Evolutionary conservation across 2,113 vertebrate genomes (phyloP).

Genomic region (Nibea albiflora): DNA sequence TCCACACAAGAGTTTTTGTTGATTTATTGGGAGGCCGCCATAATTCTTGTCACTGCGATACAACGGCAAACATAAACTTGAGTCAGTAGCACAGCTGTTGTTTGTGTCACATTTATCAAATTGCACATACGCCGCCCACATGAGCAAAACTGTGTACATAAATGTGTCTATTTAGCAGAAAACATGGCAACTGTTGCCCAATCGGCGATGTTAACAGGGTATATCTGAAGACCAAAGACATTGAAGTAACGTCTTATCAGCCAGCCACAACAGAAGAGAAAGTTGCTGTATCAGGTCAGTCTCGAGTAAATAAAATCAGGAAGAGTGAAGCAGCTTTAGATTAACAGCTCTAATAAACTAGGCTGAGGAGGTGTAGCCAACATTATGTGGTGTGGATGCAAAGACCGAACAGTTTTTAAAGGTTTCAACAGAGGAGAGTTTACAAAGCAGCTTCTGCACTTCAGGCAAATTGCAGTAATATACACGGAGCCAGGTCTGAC

Average conservation of each 20-base stretch:
- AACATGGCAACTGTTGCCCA: not conserved
- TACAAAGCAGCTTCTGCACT: not conserved
- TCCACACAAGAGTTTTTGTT: not conserved
- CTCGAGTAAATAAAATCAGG: not conserved
- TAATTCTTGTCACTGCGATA: slow-evolving; percentile 11
- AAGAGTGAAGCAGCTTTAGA: slow-evolving; percentile 36
- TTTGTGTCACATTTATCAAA: slow-evolving; percentile 25
- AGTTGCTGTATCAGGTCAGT: slow-evolving; percentile 20
- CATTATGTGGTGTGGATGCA: slow-evolving; percentile 18
- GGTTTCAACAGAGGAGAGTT: not conserved
- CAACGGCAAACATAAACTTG: slow-evolving; percentile 1
- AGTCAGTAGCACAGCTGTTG: slow-evolving; percentile 35
- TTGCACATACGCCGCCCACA: not conserved
- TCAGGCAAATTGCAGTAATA: not conserved
- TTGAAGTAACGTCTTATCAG: not conserved
- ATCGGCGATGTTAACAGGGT: not conserved
- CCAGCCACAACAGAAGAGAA: not conserved
- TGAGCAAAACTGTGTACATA: not conserved
- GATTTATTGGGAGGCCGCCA: not conserved
- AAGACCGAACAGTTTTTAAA: slow-evolving; percentile 27
- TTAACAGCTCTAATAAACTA: slow-evolving; percentile 12
- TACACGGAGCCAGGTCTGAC: not conserved
- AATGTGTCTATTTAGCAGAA: slow-evolving; percentile 1
- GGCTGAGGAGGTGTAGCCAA: not conserved
- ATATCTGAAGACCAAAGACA: not conserved